Base-by-base conservation (phyloP, 2,888 invertebrate species). In the Melieria picta region DNA sequence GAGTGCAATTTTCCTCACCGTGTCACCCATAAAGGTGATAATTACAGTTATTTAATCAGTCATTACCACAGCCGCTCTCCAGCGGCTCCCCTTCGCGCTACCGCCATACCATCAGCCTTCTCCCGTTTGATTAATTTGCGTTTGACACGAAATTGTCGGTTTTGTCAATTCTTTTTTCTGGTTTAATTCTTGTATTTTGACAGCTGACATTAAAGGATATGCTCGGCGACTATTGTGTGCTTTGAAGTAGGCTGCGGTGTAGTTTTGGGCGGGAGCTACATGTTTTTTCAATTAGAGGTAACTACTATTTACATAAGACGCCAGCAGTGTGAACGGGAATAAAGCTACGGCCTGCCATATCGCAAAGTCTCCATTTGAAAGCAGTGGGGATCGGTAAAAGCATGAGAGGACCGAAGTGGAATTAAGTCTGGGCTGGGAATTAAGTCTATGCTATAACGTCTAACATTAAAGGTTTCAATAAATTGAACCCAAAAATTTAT, bases 11-110 rank as follows among this genome's bases (percentile, higher is more conserved):
- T 73, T 77, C 65, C 66, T 57, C 71, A 60, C 56, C 71, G 75
- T 77, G 75, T 77, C 79, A 79, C 66, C 72, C 75, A 72, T 78
- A 78, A 79, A 83, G 82, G 81, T 83, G 84, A 83, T 84, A 83
- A 84, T 84, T 83, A 84, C 82, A 76, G 78, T 84, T 84, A 83
- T 84, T 83, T 84, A 82, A 83, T 80, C 82, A 80, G 82, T 83
- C 80, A 79, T 77, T 80, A 76, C 50, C 13, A 46, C 52, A 13
- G 1, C 47, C 16, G 13, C 56, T 46, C 7, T 9, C 42, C 16
- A 56, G 42, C 13, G 58, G n/a, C 45, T 45, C 58, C 50, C 16
- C 43, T 66, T 56, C 13, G 30, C 57, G 30, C 45, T 60, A 30
- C 43, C 52, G 16, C 55, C 57, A 30, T 30, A 30, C 3, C 46